Evolutionary conservation across 2,888 invertebrate genomes (phyloP), one percentile per base, ranked within the genome.

Genomic region (Ophion ellenae): DNA sequence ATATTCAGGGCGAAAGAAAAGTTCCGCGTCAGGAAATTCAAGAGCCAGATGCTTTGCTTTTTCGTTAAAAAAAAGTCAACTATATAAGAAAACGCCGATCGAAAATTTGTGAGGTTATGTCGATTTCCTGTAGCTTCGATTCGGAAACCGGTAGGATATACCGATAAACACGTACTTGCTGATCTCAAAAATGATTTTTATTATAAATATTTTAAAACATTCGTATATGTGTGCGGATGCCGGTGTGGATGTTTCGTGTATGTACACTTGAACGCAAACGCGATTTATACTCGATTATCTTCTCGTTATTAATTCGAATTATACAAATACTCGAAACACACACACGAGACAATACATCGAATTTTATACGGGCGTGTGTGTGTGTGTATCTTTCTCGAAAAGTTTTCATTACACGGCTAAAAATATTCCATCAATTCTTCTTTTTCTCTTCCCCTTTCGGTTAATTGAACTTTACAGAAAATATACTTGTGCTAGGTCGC

Each of bases 151-250:
- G 40, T 40, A 6, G 32, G 32, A 40, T 40, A 40, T 7, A 7
- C 1, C 36, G 10, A 10, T n/a, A 6, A 14, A 17, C 47, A 20
- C 14, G 57, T 36, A 57, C 77, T 71, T 81, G 69, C 86, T 85
- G 81, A 88, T 91, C 90, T 74, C 90, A 88, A 90, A 85, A 87
- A 88, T 89, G 89, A 90, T 78, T 90, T 92, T 92, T 92, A 92
- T 92, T 92, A 92, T 91, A 92, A 92, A 92, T 92, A 92, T 92
- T 92, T 90, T 92, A 92, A 92, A 92, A 92, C 91, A 89, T 90
- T 74, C 45, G 64, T 76, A 61, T 70, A 57, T 66, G 24, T 80
- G 2, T 73, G 59, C 11, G 53, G 4, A 11, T 71, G 57, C 59
- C n/a, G 28, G 59, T 71, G n/a, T 69, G 53, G 53, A 53, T 53